A percentile compares a stretch with the other conserved stretches of the same genome.
Evolutionary conservation across 2,113 vertebrate genomes (phyloP).

Genomic region (Piaya cayana): DNA sequence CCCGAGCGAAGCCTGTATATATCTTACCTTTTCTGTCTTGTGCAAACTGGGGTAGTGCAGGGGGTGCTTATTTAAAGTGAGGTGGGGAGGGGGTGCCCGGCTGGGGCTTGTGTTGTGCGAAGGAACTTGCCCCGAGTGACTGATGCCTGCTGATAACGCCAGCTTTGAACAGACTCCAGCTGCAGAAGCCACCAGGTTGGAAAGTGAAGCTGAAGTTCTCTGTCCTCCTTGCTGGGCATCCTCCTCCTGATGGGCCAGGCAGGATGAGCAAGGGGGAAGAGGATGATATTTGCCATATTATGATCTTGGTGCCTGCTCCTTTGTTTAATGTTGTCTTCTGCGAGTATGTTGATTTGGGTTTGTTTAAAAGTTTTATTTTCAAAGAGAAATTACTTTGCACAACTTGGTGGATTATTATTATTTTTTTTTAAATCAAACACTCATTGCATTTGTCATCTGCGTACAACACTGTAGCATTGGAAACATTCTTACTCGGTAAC

Average conservation of each 20-base stretch:
- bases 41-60: slow-evolving; percentile 40
- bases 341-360: slow-evolving; percentile 51
- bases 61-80: slow-evolving; percentile 29
- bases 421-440: slow-evolving; percentile 1
- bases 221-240: neutral
- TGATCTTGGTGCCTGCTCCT: slow-evolving; percentile 74
- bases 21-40: slow-evolving; percentile 59
- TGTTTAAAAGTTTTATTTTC: slow-evolving; percentile 72
- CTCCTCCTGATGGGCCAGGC: neutral
- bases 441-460: slow-evolving; percentile 73
- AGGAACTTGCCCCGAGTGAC: slow-evolving; percentile 2
- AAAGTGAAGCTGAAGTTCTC: neutral
- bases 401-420: slow-evolving; percentile 43
- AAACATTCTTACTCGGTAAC: slow-evolving; percentile 57
- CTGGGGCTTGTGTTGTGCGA: slow-evolving; percentile 3
- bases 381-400: slow-evolving; percentile 75
- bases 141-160: neutral
- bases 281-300: slow-evolving; percentile 47
- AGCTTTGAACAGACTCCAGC: slow-evolving; percentile 3
- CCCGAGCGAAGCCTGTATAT: slow-evolving; percentile 42
- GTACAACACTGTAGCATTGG: slow-evolving; percentile 71
- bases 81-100: slow-evolving; percentile 28
- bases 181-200: neutral
- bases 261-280: neutral
- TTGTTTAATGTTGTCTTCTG: slow-evolving; percentile 34